These are phyloP conservation scores for Gandaritis pyraliata DNA, from an alignment of 2,888 invertebrate genomes.

Conservation along the genomic window DNA sequence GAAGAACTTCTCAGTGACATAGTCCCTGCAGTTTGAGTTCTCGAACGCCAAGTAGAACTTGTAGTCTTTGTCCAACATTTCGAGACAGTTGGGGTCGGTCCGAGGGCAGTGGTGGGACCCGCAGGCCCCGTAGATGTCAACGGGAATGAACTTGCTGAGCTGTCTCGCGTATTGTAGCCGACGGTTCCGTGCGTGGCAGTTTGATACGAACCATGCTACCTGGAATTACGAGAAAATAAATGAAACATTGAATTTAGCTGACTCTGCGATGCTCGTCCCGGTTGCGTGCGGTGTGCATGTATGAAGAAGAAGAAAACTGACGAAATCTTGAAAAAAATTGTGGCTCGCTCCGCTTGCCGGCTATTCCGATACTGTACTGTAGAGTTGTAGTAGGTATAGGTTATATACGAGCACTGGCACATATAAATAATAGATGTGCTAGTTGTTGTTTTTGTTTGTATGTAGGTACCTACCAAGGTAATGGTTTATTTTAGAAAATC, in stretches of 20 bases:
- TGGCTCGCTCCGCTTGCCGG: too few relatives aligned
- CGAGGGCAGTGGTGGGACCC: conserved; percentile 94
- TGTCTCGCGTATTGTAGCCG: conserved; percentile 94
- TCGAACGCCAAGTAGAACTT: conserved; percentile 99
- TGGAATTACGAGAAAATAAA: conserved; percentile 45
- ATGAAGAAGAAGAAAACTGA: too few relatives aligned
- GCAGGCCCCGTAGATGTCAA: conserved; percentile 96
- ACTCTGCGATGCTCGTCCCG: too few relatives aligned
- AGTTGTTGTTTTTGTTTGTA: too few relatives aligned
- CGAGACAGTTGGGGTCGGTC: conserved; percentile 93
- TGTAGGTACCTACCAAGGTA: too few relatives aligned
- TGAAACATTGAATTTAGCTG: neutral
- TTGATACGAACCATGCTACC: conserved; percentile 99
- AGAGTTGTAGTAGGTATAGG: too few relatives aligned
- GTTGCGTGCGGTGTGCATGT: too few relatives aligned
- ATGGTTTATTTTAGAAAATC: too few relatives aligned
- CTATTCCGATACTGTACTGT: too few relatives aligned
- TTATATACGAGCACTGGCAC: too few relatives aligned
- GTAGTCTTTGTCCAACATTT: conserved; percentile 95
- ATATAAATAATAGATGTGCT: too few relatives aligned
- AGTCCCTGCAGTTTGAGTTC: conserved; percentile 98
- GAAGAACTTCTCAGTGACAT: conserved; percentile 98
- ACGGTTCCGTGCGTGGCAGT: conserved; percentile 96
- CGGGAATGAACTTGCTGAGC: conserved; percentile 92
- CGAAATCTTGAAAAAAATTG: too few relatives aligned